Evolutionary conservation across 1,140 invertebrate species (phyloP).

Genomic region (Camponotus vicinus): DNA sequence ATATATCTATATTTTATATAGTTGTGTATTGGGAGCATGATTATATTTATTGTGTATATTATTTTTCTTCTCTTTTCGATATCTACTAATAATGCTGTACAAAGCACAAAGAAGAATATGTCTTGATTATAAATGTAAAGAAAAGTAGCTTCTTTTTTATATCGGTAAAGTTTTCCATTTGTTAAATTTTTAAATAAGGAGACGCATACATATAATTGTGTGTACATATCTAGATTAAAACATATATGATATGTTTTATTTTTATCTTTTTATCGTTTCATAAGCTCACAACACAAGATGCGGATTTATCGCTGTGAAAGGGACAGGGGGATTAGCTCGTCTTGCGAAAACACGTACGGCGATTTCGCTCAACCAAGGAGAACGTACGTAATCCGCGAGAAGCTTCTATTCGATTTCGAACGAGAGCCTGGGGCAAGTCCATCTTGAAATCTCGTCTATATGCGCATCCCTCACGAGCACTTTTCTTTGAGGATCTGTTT

Average conservation of each 20-base stretch:
- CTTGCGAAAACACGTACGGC: slow-evolving; percentile 52
- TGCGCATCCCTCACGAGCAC: slow-evolving; percentile 67
- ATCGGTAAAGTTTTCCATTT: background rate
- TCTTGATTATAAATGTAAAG: background rate
- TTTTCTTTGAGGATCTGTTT: slow-evolving; percentile 73
- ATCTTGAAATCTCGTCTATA: slow-evolving; percentile 76
- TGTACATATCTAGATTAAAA: background rate
- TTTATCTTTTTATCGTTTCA: slow-evolving; percentile 32
- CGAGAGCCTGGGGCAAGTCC: slow-evolving; percentile 63
- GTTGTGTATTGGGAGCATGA: background rate
- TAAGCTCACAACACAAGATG: slow-evolving; percentile 9
- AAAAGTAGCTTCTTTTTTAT: background rate
- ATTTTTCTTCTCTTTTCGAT: background rate
- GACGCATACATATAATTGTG: background rate
- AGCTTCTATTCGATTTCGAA: slow-evolving; percentile 75
- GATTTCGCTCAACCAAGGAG: slow-evolving; percentile 59
- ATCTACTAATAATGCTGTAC: background rate
- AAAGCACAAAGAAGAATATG: background rate
- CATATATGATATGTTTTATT: background rate
- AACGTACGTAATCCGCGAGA: slow-evolving; percentile 70
- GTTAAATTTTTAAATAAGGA: background rate
- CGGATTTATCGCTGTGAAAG: slow-evolving; percentile 9
- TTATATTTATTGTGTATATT: background rate
- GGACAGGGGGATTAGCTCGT: slow-evolving; percentile 54
- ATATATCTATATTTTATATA: background rate